phyloP scores from a whole-genome alignment of 23 tunicate species.

The Phallusia fumigata region DNA sequence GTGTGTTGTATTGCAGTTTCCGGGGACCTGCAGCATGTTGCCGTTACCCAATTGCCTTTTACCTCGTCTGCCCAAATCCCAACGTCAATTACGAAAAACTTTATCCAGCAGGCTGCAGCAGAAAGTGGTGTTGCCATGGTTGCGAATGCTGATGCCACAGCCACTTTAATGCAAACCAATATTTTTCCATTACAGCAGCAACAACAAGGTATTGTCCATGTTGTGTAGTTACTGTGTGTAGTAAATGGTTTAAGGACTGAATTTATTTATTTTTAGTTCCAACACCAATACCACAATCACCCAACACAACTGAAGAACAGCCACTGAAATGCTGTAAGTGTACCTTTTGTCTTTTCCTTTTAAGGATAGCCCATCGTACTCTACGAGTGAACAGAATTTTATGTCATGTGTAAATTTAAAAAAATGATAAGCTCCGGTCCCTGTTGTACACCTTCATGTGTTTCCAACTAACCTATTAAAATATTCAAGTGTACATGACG shows the following conservation, averaged over 20 bases:
- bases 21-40: constrained; percentile 14
- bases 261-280: neutral
- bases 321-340: constrained; percentile 16
- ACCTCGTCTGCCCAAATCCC: constrained; percentile 28
- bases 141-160: neutral
- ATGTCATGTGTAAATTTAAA: no score
- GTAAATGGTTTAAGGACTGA: no score
- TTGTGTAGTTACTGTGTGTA: neutral
- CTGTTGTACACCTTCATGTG: no score
- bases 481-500: no score
- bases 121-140: constrained; percentile 68
- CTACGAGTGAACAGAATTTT: no score
- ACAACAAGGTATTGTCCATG: constrained; percentile 27
- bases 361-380: no score
- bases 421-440: neutral
- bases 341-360: no score
- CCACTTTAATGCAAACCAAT: neutral
- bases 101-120: constrained; percentile 91
- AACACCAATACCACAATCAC: constrained; percentile 2
- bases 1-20: no score
- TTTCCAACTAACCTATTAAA: no score
- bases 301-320: neutral
- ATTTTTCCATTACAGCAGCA: neutral
- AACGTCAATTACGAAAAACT: constrained; percentile 59
- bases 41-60: constrained; percentile 35